Evolutionary conservation across 2,113 vertebrate species (phyloP), one percentile per base, ranked within the genome.

Genomic region (Elanoides forficatus): DNA sequence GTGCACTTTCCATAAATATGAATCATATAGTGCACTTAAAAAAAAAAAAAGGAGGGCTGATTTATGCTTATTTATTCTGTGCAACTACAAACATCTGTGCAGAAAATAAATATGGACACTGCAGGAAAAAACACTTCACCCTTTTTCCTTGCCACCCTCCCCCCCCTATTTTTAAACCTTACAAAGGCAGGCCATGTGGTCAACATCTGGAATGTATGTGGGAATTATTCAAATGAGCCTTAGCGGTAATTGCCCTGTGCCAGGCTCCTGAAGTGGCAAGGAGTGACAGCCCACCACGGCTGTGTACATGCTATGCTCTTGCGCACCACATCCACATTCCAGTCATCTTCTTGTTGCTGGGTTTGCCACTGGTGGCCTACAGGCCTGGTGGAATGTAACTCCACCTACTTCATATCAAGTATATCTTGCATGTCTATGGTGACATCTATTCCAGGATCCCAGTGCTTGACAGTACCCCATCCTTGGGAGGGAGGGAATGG

Each of bases 191-290:
- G 43, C 86, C 93, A 97, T 96, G 96, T 97, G 96, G 96, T 80
- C 92, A 97, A 91, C 96, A 97, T 96, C 96, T 97, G 97, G 95
- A 95, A 96, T 79, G 90, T 94, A 81, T 95, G 96, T 97, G 96
- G 95, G 95, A 96, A 97, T 96, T 97, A 97, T 96, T 97, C 96
- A 97, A 88, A 97, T 96, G 88, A 97, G 60, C 76, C 53, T 53
- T 59, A 56, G 65, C 40, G 84, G 90, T 56, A 59, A 88, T 20
- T 76, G 82, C 67, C 80, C 59, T 90, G 80, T 94, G 91, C 95
- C 79, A 94, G 86, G 78, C 88, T 95, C 87, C 95, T 91, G 91
- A 88, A 91, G 83, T 68, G 84, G 94, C 83, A 80, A 66, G 78
- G 90, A 82, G 60, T 15, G 93, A 88, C 73, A 62, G 92, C 82